Conservation (phyloP, 37 sponge, comb jelly and placozoan species). For the Mnemiopsis leidyi region DNA sequence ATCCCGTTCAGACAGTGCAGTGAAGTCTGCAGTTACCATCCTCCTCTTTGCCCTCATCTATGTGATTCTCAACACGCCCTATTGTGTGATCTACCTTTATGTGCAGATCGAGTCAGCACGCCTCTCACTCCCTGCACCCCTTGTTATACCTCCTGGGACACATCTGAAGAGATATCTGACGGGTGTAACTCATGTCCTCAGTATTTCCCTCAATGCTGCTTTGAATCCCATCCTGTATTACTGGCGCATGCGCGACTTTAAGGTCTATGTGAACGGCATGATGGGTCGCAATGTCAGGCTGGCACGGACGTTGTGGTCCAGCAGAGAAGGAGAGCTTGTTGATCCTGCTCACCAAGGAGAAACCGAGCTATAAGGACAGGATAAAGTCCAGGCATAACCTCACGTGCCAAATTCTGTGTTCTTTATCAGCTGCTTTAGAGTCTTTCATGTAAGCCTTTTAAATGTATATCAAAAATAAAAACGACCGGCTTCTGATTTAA, state of each 20-base stretch:
- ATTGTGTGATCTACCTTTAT: slow-evolving; percentile 40
- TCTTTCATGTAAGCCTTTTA: too few relatives aligned
- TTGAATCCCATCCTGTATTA: slow-evolving; percentile 36
- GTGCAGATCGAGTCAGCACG: not conserved
- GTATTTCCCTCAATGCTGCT: slow-evolving; percentile 18
- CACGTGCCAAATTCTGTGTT: too few relatives aligned
- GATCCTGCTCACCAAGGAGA: not conserved
- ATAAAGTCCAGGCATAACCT: too few relatives aligned
- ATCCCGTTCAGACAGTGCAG: not conserved
- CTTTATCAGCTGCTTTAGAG: too few relatives aligned
- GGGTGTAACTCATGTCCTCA: slow-evolving; percentile 56
- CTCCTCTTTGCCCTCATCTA: not conserved
- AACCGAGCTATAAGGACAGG: too few relatives aligned
- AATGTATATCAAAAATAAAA: too few relatives aligned
- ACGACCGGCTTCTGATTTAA: too few relatives aligned
- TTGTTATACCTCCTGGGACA: not conserved
- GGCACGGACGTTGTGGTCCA: slow-evolving; percentile 79
- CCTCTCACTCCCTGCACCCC: not conserved
- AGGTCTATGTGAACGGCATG: not conserved
- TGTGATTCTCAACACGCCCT: slow-evolving; percentile 6
- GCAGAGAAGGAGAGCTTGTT: not conserved
- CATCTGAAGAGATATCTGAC: not conserved
- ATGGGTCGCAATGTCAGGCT: not conserved
- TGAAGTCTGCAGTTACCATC: not conserved
- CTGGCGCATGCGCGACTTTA: slow-evolving; percentile 20